These are phyloP conservation scores for Hemibagrus guttatus DNA, from an alignment of 2,797 vertebrate genomes.

Conservation along the genomic window DNA sequence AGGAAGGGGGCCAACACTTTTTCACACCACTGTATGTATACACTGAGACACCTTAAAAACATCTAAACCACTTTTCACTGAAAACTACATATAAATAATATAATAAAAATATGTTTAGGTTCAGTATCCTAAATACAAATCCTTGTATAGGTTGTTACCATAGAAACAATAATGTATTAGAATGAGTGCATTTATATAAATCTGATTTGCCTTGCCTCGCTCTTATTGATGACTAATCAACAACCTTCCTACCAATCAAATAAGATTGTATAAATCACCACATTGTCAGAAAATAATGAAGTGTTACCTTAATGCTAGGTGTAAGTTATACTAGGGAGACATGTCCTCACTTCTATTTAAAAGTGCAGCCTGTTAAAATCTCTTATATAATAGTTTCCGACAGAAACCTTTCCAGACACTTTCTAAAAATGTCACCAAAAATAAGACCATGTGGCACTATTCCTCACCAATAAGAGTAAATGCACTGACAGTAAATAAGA, in stretches of 20 bases:
- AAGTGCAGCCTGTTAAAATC: constrained; percentile 19
- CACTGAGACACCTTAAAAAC: neutral
- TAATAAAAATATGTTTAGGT: neutral
- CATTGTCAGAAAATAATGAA: constrained; percentile 6
- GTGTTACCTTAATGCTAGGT: neutral
- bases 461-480: constrained; percentile 21
- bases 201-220: neutral
- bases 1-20: no score
- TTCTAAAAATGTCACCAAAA: constrained; percentile 25
- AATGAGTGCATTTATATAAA: neutral
- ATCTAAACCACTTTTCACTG: neutral
- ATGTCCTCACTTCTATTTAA: neutral
- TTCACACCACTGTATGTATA: no score
- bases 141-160: neutral
- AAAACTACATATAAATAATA: neutral
- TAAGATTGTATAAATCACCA: neutral
- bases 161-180: neutral
- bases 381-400: constrained; percentile 56
- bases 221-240: neutral
- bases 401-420: constrained; percentile 21
- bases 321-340: neutral
- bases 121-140: neutral
- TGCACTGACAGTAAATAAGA: constrained; percentile 32
- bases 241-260: neutral
- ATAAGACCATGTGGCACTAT: neutral